phyloP scores from a whole-genome alignment of 2,113 vertebrate species.

The Sakesphorus luctuosus region DNA sequence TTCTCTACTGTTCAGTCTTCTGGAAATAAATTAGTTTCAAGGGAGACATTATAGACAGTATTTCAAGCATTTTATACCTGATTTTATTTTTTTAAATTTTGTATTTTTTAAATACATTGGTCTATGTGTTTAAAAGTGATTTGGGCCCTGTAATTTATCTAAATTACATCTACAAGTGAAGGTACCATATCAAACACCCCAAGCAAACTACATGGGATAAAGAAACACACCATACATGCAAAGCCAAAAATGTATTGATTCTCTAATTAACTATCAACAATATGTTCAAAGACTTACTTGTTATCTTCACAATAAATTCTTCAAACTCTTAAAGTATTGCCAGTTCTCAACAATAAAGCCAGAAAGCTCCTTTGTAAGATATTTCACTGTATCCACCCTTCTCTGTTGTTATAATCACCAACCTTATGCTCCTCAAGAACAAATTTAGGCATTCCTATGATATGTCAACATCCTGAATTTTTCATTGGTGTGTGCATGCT shows the following conservation, averaged over 20 bases:
- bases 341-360: background rate
- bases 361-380: background rate
- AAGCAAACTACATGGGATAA: background rate
- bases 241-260: background rate
- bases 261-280: background rate
- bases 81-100: too few relatives aligned
- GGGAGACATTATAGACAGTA: background rate
- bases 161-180: background rate
- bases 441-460: background rate
- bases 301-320: background rate
- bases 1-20: background rate
- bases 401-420: background rate
- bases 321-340: background rate
- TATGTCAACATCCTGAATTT: background rate
- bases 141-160: background rate
- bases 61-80: background rate
- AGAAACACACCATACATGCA: background rate
- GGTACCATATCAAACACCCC: background rate
- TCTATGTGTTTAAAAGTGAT: background rate
- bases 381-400: background rate
- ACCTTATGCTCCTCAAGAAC: accelerated
- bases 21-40: background rate
- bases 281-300: background rate
- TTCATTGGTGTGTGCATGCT: background rate
- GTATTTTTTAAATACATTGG: background rate